Evolutionary conservation across 2,888 invertebrate genomes (phyloP), one percentile per base, ranked within the genome.

Genomic region (Troilus luridus): DNA sequence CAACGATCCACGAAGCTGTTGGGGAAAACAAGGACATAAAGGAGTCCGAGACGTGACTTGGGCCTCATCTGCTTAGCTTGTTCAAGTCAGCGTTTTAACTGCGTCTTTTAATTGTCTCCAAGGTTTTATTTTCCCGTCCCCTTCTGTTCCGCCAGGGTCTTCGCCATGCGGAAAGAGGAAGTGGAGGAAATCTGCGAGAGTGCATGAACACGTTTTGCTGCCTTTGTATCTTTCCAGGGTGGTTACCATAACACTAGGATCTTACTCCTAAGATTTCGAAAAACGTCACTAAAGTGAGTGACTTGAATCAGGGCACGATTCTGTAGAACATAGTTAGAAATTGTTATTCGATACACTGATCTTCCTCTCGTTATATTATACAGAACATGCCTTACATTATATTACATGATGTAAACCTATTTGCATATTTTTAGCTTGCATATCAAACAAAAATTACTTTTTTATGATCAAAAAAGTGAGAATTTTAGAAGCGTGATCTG

Each of bases 71-170:
- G 9, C 56, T 58, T n/a, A 56, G 56, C 85, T 54, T 58, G 54
- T 54, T 85, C 56, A 85, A 85, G 85, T 85, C 85, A 85, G 85
- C 85, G 85, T 85, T 85, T 85, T 85, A 85, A 85, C 85, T 85
- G 17, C 85, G 85, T 11, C 54, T 85, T 85, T 85, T 85, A 85
- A 85, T 85, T 85, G 85, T 85, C 56, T 58, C 56, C n/a, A n/a
- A 56, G 56, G 85, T 85, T 85, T 85, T 85, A 85, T 85, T 85
- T 85, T 85, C 85, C 56, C 21, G 85, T n/a, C 2, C n/a, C 12
- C 56, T n/a, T 85, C 56, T 85, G 85, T 85, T 85, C 54, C 85
- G 56, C 85, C 56, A 85, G 56, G 85, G 85, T n/a, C 0, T 58
- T n/a, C n/a, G 12, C 14, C 56, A 85, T 58, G 85, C 85, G 85